phyloP scores from a whole-genome alignment of 2,797 vertebrate genomes.

The Allobates femoralis region DNA sequence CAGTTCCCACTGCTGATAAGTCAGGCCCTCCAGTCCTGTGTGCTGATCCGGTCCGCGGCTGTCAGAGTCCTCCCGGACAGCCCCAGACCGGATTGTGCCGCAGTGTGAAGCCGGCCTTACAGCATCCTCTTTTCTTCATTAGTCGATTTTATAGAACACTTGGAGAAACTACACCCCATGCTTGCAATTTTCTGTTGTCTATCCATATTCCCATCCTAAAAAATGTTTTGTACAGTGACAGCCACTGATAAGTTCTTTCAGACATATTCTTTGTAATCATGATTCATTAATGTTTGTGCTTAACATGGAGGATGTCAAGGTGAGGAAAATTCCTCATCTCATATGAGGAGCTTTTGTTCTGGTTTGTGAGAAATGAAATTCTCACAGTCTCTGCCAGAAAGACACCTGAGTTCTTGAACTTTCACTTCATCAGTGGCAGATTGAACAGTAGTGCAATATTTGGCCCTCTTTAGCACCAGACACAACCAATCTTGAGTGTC shows the following conservation, averaged over 20 bases:
- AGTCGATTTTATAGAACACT: too few species aligned
- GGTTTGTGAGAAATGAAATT: not conserved
- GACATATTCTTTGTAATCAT: not conserved
- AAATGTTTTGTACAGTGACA: not conserved
- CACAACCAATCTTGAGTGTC: conserved; percentile 44
- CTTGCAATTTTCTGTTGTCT: not conserved
- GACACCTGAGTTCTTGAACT: conserved; percentile 43
- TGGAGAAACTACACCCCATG: not conserved
- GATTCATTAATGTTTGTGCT: not conserved
- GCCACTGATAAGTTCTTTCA: not conserved
- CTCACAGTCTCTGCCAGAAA: not conserved
- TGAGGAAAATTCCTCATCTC: not conserved
- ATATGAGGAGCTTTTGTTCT: conserved; percentile 8
- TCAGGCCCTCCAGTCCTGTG: too few species aligned
- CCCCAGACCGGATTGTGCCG: too few species aligned
- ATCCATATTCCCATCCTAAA: not conserved
- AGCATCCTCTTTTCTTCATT: too few species aligned
- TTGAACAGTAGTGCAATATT: conserved; percentile 27
- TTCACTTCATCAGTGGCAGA: conserved; percentile 35
- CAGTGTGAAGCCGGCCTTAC: too few species aligned
- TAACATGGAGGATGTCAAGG: not conserved
- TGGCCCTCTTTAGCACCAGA: not conserved
- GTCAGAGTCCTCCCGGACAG: too few species aligned
- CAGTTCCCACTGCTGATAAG: too few species aligned
- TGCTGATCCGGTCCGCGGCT: too few species aligned